These are phyloP conservation scores for Antheraea yamamai DNA, from an alignment of 2,888 invertebrate species.

Conservation along the genomic window DNA sequence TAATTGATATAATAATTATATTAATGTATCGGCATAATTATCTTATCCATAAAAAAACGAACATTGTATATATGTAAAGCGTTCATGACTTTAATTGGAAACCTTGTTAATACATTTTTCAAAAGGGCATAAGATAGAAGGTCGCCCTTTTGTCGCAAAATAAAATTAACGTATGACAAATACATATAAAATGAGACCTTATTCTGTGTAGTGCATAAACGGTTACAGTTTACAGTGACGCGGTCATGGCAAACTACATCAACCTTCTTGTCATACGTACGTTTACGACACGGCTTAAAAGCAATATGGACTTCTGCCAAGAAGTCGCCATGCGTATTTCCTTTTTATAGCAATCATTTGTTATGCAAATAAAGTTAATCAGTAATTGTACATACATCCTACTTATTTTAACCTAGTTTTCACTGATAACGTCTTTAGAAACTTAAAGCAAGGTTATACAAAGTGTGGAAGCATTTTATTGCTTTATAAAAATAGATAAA, in stretches of 20 bases:
- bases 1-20: neutral
- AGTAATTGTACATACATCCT: slow-evolving; percentile 12
- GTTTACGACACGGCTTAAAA: neutral
- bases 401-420: slow-evolving; percentile 12
- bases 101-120: neutral
- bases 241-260: slow-evolving; percentile 35
- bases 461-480: neutral
- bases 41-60: neutral
- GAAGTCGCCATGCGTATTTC: neutral
- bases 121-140: slow-evolving; percentile 9
- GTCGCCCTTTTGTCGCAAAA: neutral
- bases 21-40: neutral
- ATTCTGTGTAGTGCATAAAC: slow-evolving; percentile 19
- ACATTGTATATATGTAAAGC: neutral
- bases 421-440: slow-evolving; percentile 7
- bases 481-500: neutral
- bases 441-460: neutral
- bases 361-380: slow-evolving; percentile 10
- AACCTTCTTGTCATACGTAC: neutral
- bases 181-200: neutral
- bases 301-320: slow-evolving; percentile 11
- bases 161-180: slow-evolving; percentile 2
- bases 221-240: slow-evolving; percentile 28
- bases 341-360: neutral
- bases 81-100: neutral